These are phyloP conservation scores for Phoxinus dragarum DNA, from an alignment of 2,797 vertebrate species.

Conservation along the genomic window DNA sequence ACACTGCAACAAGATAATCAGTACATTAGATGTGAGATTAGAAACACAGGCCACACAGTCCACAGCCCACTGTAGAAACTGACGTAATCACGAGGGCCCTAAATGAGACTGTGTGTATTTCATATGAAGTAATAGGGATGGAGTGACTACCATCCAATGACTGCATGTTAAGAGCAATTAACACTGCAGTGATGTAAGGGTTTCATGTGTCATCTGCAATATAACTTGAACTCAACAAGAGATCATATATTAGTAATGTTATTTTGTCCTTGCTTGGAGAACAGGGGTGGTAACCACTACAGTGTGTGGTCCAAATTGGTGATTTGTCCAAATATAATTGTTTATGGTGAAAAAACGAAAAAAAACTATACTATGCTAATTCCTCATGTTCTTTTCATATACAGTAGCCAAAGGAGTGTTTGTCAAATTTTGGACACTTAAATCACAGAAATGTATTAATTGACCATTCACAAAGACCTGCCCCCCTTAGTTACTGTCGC, in stretches of 20 bases:
- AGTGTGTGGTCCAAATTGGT: conserved; percentile 1
- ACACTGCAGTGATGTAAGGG: conserved; percentile 82
- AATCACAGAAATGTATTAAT: neutral
- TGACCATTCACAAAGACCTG: no score
- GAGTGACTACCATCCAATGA: conserved; percentile 65
- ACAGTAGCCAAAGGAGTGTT: neutral
- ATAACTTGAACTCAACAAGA: conserved; percentile 74
- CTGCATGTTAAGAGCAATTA: conserved; percentile 75
- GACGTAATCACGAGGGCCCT: conserved; percentile 74
- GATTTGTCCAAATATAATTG: conserved; percentile 22
- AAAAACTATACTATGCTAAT: neutral
- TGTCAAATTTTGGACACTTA: neutral
- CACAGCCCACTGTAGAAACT: conserved; percentile 69
- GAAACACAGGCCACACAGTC: conserved; percentile 57
- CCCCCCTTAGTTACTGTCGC: no score
- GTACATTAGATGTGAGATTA: conserved; percentile 65
- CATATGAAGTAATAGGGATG: conserved; percentile 76
- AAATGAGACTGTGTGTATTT: conserved; percentile 77
- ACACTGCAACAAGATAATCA: conserved; percentile 69
- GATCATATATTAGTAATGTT: conserved; percentile 63
- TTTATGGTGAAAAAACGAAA: neutral
- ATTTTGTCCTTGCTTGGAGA: conserved; percentile 70
- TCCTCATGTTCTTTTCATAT: neutral
- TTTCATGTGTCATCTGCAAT: conserved; percentile 74
- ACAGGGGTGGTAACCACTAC: conserved; percentile 41